These are phyloP conservation scores for Habrosyne pyritoides DNA, from an alignment of 2,888 invertebrate species.

Conservation along the genomic window DNA sequence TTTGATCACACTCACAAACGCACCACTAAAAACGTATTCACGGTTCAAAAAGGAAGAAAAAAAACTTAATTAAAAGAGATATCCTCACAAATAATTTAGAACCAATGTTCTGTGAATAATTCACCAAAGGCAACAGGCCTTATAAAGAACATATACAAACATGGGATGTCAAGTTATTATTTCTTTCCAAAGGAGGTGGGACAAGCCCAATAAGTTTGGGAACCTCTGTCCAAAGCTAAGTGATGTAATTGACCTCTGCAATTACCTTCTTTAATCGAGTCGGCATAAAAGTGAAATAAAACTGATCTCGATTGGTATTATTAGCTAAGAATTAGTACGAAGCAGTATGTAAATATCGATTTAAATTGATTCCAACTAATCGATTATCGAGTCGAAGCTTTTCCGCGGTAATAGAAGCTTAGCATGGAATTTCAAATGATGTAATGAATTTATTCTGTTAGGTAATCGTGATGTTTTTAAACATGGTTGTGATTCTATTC, in stretches of 20 bases:
- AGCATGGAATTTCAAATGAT: too few species aligned
- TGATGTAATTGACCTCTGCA: conserved; percentile 29
- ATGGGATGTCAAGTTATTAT: neutral
- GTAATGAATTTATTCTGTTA: neutral
- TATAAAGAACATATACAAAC: neutral
- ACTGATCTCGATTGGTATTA: conserved; percentile 32
- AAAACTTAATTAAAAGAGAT: neutral
- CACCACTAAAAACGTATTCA: too few species aligned
- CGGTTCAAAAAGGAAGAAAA: too few species aligned
- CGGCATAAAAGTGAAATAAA: conserved; percentile 29
- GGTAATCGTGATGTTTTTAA: too few species aligned
- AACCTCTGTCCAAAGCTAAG: conserved; percentile 22
- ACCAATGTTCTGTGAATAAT: neutral
- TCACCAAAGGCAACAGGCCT: neutral
- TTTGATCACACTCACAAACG: too few species aligned
- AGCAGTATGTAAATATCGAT: neutral
- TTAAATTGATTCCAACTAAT: conserved; percentile 23
- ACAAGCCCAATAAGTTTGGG: neutral
- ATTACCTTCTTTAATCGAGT: conserved; percentile 22
- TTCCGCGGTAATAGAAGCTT: neutral
- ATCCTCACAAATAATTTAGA: neutral
- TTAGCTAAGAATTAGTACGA: conserved; percentile 27
- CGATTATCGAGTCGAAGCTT: conserved; percentile 16
- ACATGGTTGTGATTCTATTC: too few species aligned
- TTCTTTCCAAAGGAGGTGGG: neutral